Conservation (phyloP, 2,797 vertebrate species). For the Pelodytes ibericus region DNA sequence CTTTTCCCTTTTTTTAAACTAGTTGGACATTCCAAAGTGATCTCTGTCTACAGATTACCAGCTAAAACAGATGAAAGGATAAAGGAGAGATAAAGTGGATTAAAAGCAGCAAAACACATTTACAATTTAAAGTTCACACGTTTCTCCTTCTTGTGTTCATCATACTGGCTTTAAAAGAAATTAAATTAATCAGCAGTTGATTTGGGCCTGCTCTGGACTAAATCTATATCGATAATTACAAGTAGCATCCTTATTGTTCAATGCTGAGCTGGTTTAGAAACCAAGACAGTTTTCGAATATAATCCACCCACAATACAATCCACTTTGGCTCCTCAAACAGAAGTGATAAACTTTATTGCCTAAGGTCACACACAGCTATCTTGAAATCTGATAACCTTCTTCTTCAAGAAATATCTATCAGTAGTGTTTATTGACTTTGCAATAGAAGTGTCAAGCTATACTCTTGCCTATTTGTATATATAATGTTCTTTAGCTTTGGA, state of each 20-base stretch:
- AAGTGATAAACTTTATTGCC: slow-evolving; percentile 25
- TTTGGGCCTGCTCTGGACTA: not conserved
- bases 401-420: slow-evolving; percentile 45
- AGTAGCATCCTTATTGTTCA: not conserved
- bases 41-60: not conserved
- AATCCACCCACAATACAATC: slow-evolving; percentile 11
- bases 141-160: not conserved
- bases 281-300: not conserved
- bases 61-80: slow-evolving; percentile 7
- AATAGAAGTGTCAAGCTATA: slow-evolving; percentile 7
- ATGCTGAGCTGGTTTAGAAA: not conserved
- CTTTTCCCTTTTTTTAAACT: not conserved
- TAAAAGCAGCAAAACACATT: slow-evolving; percentile 2
- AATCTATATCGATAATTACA: not conserved
- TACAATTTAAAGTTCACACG: not conserved
- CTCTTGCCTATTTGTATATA: slow-evolving; percentile 18
- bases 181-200: not conserved
- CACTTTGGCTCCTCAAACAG: slow-evolving; percentile 17
- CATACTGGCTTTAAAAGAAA: not conserved
- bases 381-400: slow-evolving; percentile 47
- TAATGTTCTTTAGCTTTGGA: slow-evolving; percentile 22
- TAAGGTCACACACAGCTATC: slow-evolving; percentile 28
- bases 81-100: slow-evolving; percentile 6
- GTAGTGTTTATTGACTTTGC: slow-evolving; percentile 40
- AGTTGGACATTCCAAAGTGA: not conserved